Conservation (phyloP, 2,113 vertebrate genomes). For the Polypterus senegalus region DNA sequence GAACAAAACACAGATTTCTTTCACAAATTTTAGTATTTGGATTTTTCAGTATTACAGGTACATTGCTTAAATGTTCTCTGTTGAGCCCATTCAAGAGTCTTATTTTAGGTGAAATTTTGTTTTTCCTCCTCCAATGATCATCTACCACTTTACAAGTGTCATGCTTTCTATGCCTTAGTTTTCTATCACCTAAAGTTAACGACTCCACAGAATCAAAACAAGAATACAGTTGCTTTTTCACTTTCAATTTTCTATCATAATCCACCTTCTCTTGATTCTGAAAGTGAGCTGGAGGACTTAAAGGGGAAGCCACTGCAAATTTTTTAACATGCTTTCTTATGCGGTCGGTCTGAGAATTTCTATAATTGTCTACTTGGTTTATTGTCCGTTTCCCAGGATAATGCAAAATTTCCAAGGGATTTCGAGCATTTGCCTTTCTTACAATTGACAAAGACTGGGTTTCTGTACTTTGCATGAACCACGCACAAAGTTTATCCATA, state of each 20-base stretch:
- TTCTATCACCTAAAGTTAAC: too few relatives aligned
- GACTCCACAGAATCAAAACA: too few relatives aligned
- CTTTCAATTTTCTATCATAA: constrained; percentile 39
- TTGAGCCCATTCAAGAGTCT: too few relatives aligned
- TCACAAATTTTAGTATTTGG: too few relatives aligned
- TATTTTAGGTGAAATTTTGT: too few relatives aligned
- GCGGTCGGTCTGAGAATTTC: constrained; percentile 61
- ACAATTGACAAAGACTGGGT: constrained; percentile 83
- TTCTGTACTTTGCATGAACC: constrained; percentile 98
- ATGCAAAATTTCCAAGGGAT: constrained; percentile 68
- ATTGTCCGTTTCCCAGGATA: constrained; percentile 54
- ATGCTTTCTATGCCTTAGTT: too few relatives aligned
- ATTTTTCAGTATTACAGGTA: too few relatives aligned
- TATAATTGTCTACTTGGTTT: constrained; percentile 49
- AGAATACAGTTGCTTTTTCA: constrained; percentile 29
- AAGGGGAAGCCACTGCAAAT: constrained; percentile 80
- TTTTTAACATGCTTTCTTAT: constrained; percentile 88
- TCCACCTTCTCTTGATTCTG: constrained; percentile 50
- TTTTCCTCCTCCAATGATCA: too few relatives aligned
- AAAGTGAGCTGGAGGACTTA: constrained; percentile 64
- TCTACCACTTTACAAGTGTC: too few relatives aligned
- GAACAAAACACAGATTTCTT: too few relatives aligned
- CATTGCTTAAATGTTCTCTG: too few relatives aligned
- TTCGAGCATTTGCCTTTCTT: constrained; percentile 78
- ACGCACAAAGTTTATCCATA: constrained; percentile 74